Conservation (phyloP, 2,888 invertebrate genomes). For the Lasioglossum oenotherae region DNA sequence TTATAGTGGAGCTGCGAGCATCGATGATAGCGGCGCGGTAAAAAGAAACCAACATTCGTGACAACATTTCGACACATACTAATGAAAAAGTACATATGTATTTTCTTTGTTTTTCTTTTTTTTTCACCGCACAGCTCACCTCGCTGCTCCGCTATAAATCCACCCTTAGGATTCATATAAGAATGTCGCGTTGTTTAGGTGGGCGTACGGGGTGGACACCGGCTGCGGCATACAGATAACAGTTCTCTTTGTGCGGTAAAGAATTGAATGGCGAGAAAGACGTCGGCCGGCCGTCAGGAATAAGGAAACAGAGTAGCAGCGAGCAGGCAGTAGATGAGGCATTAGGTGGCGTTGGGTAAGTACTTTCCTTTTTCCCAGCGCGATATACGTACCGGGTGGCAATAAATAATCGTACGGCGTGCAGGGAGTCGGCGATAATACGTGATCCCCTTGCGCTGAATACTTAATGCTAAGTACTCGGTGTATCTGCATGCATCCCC, state of each 20-base stretch:
- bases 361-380: conserved; percentile 62
- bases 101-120: no score
- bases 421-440: conserved; percentile 82
- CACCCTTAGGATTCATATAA: neutral
- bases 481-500: conserved; percentile 79
- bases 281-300: conserved; percentile 20
- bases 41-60: no score
- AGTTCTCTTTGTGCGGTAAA: neutral
- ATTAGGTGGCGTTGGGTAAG: conserved; percentile 50
- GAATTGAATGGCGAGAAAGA: conserved; percentile 12
- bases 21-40: no score
- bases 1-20: no score
- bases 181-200: neutral
- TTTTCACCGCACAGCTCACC: no score
- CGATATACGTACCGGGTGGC: conserved; percentile 68
- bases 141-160: no score
- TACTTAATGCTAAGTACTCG: conserved; percentile 83
- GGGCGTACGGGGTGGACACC: neutral
- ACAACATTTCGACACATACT: no score
- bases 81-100: no score
- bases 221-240: neutral
- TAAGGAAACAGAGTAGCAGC: neutral
- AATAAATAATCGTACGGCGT: conserved; percentile 82
- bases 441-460: conserved; percentile 84
- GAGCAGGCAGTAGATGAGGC: conserved; percentile 9